Base-by-base conservation (phyloP, 2,113 vertebrate species). In the Corvus hawaiiensis region DNA sequence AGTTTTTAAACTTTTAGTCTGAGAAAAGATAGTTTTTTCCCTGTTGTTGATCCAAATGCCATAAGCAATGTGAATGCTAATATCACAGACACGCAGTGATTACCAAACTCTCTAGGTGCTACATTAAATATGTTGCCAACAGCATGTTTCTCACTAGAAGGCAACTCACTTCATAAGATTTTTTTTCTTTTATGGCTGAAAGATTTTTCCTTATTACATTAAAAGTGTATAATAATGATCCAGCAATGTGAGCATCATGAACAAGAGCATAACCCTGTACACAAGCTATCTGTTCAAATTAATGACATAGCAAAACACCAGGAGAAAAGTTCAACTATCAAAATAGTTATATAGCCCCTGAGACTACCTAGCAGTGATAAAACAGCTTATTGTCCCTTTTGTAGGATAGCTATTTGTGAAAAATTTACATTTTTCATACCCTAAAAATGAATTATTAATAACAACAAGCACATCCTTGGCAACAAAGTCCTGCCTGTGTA, bases 101-200 rank as follows among this genome's bases (percentile, higher is more conserved):
- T 95, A 86, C 74, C 62, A 93, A 67, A 89, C 72, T 96, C 90
- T 95, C 94, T 21, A 56, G 48, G 86, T 7, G 74, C 89, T 95
- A 84, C 23, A 89, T 84, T 89, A 94, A 97, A 63, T 44, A 51
- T 71, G 54, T 49, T 54, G 63, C 92, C 92, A 95, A 93, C 76
- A 94, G 86, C 96, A 97, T 82, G 59, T 78, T 95, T 96, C 94
- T 82, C 79, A 96, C 93, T 96, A 73, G 89, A 96, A 98, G 93
- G 93, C 84, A 96, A 89, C 9, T 19, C 23, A 94, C 93, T 94
- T 86, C 32, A 23, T 69, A 72, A 92, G 84, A 46, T 21, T 62
- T 54, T 86, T 79, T 79, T 86, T 44, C 66, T 75, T 87, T 93
- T 28, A 86, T 62, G 32, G 35, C 62, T 77, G 52, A 80, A 90